A percentile compares a stretch with the other conserved stretches of the same genome.
Conservation (phyloP, 2,113 vertebrate species). For the Gymnarchus niloticus region DNA sequence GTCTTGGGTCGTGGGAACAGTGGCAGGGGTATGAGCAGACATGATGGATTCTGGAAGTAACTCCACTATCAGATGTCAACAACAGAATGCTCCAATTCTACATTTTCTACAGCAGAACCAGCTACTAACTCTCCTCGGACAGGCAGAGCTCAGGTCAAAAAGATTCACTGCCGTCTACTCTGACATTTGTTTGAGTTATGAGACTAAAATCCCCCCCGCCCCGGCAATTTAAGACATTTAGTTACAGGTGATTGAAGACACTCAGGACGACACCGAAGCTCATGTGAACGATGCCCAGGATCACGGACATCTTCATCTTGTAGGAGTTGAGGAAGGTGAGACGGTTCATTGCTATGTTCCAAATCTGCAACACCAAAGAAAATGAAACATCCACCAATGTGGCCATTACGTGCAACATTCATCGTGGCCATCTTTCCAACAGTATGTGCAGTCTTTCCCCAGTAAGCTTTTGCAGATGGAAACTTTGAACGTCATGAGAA, state of each 20-base stretch:
- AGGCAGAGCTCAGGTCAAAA: too few relatives aligned
- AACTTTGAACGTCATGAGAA: neutral
- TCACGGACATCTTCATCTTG: slow-evolving; percentile 99
- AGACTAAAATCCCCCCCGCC: neutral
- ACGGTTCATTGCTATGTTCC: slow-evolving; percentile 89
- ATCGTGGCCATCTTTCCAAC: neutral
- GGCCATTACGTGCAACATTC: neutral
- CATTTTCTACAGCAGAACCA: neutral
- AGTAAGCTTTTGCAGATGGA: neutral
- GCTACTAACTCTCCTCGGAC: too few relatives aligned
- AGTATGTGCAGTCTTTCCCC: neutral
- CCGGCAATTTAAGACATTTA: slow-evolving; percentile 29
- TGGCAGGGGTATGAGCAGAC: slow-evolving; percentile 22
- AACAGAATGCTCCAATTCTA: neutral
- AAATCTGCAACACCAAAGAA: slow-evolving; percentile 65
- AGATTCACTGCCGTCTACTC: neutral
- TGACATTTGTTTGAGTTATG: neutral
- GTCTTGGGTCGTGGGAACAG: slow-evolving; percentile 49
- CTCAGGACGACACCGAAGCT: slow-evolving; percentile 83
- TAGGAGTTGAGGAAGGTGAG: slow-evolving; percentile 96
- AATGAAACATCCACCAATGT: neutral
- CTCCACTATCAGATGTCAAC: neutral
- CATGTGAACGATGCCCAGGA: slow-evolving; percentile 89
- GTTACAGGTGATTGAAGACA: slow-evolving; percentile 90
- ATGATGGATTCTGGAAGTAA: neutral